These are phyloP conservation scores for Papilio demoleus DNA, from an alignment of 2,888 invertebrate species.

Conservation along the genomic window DNA sequence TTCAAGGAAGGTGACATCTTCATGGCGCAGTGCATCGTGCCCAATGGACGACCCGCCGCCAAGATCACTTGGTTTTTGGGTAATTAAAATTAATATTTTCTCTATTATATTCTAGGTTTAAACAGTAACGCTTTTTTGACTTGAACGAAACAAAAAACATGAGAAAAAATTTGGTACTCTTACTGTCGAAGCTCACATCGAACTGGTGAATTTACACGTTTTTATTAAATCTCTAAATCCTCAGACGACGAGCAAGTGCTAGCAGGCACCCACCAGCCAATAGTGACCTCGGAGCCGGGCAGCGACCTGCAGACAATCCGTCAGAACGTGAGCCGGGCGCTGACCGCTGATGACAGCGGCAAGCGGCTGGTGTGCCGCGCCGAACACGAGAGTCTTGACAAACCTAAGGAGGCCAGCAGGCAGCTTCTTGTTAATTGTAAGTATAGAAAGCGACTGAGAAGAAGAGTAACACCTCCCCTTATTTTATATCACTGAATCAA, in stretches of 20 bases:
- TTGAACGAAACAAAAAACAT: no score
- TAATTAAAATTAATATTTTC: constrained; percentile 51
- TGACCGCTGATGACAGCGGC: constrained; percentile 87
- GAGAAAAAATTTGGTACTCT: no score
- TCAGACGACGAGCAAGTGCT: constrained; percentile 85
- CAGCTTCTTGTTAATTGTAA: constrained; percentile 71
- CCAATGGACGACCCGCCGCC: constrained; percentile 89
- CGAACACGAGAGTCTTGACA: constrained; percentile 85
- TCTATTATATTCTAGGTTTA: background rate
- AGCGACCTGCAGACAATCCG: constrained; percentile 85
- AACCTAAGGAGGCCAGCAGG: constrained; percentile 58
- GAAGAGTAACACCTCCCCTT: no score
- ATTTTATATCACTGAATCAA: no score
- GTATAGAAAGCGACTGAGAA: constrained; percentile 46
- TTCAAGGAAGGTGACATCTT: constrained; percentile 86
- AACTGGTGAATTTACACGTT: background rate
- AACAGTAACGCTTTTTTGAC: background rate
- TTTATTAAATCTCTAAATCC: background rate
- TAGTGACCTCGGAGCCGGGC: constrained; percentile 75
- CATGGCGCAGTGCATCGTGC: constrained; percentile 86
- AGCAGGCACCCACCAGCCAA: constrained; percentile 82
- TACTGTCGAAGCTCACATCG: background rate
- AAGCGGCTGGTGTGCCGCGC: constrained; percentile 86
- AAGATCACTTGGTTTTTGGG: constrained; percentile 89
- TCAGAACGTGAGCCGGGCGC: constrained; percentile 85